These are phyloP conservation scores for Trematomus bernacchii DNA, from an alignment of 2,797 vertebrate genomes.

Conservation along the genomic window DNA sequence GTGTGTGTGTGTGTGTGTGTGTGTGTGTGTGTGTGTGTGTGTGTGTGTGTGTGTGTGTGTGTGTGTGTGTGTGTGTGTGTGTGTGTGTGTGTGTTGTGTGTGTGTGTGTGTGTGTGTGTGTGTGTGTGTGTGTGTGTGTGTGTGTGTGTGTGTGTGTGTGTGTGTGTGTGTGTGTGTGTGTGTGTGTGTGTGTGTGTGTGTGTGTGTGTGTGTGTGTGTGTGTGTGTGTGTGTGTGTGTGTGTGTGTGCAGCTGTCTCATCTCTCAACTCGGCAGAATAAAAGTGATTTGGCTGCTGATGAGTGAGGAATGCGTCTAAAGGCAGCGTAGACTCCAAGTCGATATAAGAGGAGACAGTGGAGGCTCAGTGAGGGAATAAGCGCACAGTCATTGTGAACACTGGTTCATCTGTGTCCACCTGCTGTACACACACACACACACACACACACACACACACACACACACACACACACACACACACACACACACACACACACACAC, in stretches of 20 bases:
- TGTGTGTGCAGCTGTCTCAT: background rate
- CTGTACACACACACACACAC: conserved; percentile 38
- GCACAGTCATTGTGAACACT: conserved; percentile 83
- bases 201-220: conserved; percentile 6
- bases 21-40: conserved; percentile 2
- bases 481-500: background rate
- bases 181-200: conserved; percentile 5
- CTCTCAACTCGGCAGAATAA: conserved; percentile 26
- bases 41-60: background rate
- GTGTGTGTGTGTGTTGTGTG: background rate
- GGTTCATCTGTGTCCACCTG: conserved; percentile 81
- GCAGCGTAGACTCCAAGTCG: conserved; percentile 37
- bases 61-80: conserved; percentile 7
- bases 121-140: conserved; percentile 6
- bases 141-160: conserved; percentile 1
- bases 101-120: background rate
- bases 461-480: conserved; percentile 36
- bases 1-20: conserved; percentile 4
- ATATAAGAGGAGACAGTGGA: conserved; percentile 71
- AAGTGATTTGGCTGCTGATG: conserved; percentile 59
- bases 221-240: background rate
- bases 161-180: background rate
- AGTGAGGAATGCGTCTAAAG: conserved; percentile 67
- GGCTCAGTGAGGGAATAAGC: conserved; percentile 69
- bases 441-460: conserved; percentile 32